These are phyloP conservation scores for Choloepus hoffmanni DNA, from an alignment of 2,113 vertebrate genomes.

Conservation along the genomic window DNA sequence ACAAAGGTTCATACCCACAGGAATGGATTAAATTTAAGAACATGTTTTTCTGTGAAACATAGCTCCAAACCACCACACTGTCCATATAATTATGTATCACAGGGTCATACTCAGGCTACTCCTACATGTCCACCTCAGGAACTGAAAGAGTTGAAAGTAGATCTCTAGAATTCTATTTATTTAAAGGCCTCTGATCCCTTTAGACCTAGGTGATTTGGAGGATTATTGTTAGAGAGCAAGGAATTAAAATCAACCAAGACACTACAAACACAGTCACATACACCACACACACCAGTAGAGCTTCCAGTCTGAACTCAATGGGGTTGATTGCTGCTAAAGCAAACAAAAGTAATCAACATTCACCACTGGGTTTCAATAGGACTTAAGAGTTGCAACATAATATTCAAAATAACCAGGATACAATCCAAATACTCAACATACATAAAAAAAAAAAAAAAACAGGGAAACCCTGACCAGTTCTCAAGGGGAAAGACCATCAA, in stretches of 20 bases:
- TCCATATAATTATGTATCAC: background rate
- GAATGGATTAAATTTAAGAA: too few species aligned
- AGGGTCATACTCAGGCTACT: background rate
- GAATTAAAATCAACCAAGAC: background rate
- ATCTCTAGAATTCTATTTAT: background rate
- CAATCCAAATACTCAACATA: background rate
- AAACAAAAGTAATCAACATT: too few species aligned
- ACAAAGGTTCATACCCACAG: too few species aligned
- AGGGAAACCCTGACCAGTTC: background rate
- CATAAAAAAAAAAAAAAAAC: background rate
- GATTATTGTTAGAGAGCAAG: background rate
- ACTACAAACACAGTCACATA: background rate
- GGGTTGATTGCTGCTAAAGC: too few species aligned
- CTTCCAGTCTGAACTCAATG: too few species aligned
- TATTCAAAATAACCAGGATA: conserved; percentile 41
- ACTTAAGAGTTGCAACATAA: background rate
- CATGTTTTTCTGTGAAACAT: too few species aligned
- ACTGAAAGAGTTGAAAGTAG: background rate
- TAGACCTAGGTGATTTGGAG: background rate
- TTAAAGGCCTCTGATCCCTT: background rate
- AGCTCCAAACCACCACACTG: too few species aligned
- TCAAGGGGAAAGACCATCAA: background rate
- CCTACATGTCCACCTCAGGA: background rate
- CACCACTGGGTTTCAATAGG: too few species aligned
- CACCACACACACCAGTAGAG: too few species aligned